Evolutionary conservation across 2,113 vertebrate genomes (phyloP).

Genomic region (Coptodon bakossiorum): DNA sequence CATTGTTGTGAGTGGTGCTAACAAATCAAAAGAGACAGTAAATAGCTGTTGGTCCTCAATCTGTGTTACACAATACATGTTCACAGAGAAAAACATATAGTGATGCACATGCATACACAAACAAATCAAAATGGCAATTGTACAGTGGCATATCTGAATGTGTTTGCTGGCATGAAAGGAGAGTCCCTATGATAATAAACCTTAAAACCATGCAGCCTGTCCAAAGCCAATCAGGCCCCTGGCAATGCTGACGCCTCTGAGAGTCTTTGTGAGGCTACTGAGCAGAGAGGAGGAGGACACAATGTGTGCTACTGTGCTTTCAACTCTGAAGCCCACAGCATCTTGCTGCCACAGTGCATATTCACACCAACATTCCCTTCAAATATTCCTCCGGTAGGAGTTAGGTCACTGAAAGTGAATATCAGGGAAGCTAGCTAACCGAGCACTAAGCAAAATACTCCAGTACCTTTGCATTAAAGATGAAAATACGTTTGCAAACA

Average conservation of each 20-base stretch:
- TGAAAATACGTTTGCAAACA: neutral
- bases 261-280: constrained; percentile 28
- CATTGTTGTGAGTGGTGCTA: neutral
- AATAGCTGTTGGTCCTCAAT: constrained; percentile 13
- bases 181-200: neutral
- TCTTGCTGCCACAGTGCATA: constrained; percentile 10
- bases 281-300: constrained; percentile 25
- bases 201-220: neutral
- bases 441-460: neutral
- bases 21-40: constrained; percentile 37
- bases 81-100: neutral
- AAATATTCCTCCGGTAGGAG: neutral
- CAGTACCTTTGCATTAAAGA: neutral
- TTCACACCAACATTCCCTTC: constrained; percentile 7
- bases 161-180: constrained; percentile 29
- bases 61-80: neutral
- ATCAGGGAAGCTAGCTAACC: neutral
- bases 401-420: neutral
- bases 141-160: constrained; percentile 3
- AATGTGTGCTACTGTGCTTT: constrained; percentile 46
- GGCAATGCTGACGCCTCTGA: constrained; percentile 24
- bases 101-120: neutral
- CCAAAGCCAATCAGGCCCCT: constrained; percentile 32
- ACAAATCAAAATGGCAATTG: neutral
- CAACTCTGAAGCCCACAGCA: constrained; percentile 3